Percentiles rank a stretch among this genome's conserved stretches.
Evolutionary conservation across 2,888 invertebrate genomes (phyloP).

Genomic region (Catocala fraxini): DNA sequence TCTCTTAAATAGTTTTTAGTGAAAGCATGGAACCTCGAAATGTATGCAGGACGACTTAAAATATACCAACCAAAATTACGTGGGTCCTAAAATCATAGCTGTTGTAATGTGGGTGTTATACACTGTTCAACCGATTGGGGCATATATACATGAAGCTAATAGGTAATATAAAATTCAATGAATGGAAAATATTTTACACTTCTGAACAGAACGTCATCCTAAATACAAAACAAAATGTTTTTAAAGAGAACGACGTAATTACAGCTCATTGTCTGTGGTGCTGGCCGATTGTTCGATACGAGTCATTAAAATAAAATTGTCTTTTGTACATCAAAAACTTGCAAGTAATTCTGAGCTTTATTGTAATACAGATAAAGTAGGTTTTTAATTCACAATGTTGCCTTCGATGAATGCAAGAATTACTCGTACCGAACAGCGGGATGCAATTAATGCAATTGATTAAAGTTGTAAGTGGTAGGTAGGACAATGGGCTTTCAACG

Average conservation of each 20-base stretch:
- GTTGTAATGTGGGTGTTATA: too few species aligned
- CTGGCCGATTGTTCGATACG: conserved; percentile 68
- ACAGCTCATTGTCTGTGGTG: conserved; percentile 69
- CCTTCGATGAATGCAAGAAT: conserved; percentile 38
- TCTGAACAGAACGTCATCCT: not conserved
- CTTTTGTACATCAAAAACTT: conserved; percentile 38
- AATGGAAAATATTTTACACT: not conserved
- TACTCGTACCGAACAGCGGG: conserved; percentile 52
- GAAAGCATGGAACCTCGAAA: too few species aligned
- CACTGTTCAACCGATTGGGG: too few species aligned
- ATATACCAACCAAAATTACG: too few species aligned
- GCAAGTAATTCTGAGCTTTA: conserved; percentile 26
- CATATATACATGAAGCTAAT: too few species aligned
- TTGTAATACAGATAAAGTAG: not conserved
- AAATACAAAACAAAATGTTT: conserved; percentile 47
- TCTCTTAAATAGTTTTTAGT: too few species aligned
- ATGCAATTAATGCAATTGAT: conserved; percentile 71
- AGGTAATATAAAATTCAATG: too few species aligned
- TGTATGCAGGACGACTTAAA: too few species aligned
- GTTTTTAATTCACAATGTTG: conserved; percentile 2
- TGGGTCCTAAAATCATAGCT: too few species aligned
- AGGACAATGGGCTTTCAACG: conserved; percentile 36
- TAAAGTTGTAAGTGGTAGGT: conserved; percentile 59
- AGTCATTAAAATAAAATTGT: conserved; percentile 71
- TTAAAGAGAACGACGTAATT: conserved; percentile 69